Evolutionary conservation across 1,140 invertebrate genomes (phyloP).

Genomic region (Globodera rostochiensis): DNA sequence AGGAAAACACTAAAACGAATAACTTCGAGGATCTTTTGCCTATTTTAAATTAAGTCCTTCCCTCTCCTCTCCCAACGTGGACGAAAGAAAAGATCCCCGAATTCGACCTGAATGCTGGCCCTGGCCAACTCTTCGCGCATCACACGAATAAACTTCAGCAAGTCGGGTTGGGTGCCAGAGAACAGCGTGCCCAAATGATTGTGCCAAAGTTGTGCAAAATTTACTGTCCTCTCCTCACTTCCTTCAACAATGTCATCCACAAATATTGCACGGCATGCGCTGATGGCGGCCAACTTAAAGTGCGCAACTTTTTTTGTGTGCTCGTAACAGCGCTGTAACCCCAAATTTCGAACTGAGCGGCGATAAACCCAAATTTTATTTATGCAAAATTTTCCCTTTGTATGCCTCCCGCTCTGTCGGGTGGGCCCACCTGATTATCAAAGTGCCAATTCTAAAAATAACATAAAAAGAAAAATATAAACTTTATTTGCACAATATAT

Average conservation of each 20-base stretch:
- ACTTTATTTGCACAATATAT: too few relatives aligned
- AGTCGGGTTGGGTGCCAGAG: constrained; percentile 2
- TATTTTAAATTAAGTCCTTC: too few relatives aligned
- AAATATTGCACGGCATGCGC: constrained; percentile 15
- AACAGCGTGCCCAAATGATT: constrained; percentile 12
- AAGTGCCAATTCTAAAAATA: constrained; percentile 29
- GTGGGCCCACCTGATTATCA: constrained; percentile 11
- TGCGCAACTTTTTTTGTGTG: neutral
- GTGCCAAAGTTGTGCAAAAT: constrained; percentile 23
- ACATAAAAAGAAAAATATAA: too few relatives aligned
- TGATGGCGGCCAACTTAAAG: constrained; percentile 11
- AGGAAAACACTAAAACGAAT: too few relatives aligned
- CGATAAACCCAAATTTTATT: too few relatives aligned
- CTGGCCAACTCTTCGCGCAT: constrained; percentile 28
- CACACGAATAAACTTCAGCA: constrained; percentile 15
- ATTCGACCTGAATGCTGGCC: constrained; percentile 11
- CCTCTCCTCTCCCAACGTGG: too few relatives aligned
- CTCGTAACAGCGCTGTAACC: too few relatives aligned
- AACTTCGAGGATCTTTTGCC: too few relatives aligned
- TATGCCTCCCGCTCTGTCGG: too few relatives aligned
- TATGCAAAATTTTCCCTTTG: too few relatives aligned
- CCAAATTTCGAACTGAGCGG: too few relatives aligned
- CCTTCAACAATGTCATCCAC: constrained; percentile 12
- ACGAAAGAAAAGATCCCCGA: neutral
- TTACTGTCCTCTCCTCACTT: constrained; percentile 6